A percentile compares a stretch with the other conserved stretches of the same genome.
These are phyloP conservation scores for Julus scanicus DNA, from an alignment of 2,888 invertebrate genomes.

Conservation along the genomic window DNA sequence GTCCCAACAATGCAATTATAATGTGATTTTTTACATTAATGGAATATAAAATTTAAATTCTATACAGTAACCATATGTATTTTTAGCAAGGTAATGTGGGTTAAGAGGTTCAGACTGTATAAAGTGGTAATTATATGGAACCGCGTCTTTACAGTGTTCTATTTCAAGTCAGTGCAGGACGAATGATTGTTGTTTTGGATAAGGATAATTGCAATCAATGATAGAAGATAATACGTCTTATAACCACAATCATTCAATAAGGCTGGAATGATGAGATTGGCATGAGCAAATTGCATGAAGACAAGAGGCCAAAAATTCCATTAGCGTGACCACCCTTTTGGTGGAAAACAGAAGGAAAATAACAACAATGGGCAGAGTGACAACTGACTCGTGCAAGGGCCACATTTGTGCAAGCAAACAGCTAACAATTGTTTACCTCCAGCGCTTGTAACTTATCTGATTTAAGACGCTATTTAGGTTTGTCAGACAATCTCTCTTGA, in stretches of 20 bases:
- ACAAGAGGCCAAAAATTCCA: not conserved
- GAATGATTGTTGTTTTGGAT: not conserved
- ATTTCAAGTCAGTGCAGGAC: not conserved
- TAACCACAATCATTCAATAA: not conserved
- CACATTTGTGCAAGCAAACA: not conserved
- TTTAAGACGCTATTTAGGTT: not conserved
- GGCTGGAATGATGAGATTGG: not conserved
- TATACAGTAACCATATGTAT: too few species aligned
- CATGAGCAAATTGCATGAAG: conserved; percentile 14
- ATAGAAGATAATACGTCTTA: not conserved
- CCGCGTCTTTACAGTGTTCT: not conserved
- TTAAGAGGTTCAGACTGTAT: too few species aligned
- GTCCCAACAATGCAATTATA: too few species aligned
- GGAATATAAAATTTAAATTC: too few species aligned
- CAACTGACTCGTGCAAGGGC: conserved; percentile 26
- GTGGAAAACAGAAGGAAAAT: not conserved
- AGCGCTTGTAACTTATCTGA: not conserved
- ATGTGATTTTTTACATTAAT: not conserved
- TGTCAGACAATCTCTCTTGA: not conserved
- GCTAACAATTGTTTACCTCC: conserved; percentile 20
- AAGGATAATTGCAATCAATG: not conserved
- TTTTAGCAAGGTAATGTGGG: too few species aligned
- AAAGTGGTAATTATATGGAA: too few species aligned
- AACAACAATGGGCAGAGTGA: not conserved
- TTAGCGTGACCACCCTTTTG: not conserved